Evolutionary conservation across 2,113 vertebrate species (phyloP).

Genomic region (Beaufortia kweichowensis): DNA sequence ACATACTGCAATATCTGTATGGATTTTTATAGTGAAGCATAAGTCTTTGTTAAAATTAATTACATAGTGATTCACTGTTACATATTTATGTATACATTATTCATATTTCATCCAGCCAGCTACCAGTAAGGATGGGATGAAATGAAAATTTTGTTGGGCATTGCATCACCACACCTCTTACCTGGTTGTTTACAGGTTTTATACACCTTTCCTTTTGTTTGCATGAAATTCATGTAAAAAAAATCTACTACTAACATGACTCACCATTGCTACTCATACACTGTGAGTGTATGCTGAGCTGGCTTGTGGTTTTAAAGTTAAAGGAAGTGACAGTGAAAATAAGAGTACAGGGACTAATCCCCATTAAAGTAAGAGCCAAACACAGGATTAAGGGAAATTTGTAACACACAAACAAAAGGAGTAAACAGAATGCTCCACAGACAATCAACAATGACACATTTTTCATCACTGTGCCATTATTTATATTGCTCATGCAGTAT

Average conservation of each 20-base stretch:
- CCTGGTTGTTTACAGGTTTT: background rate
- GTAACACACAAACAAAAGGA: background rate
- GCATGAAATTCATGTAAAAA: background rate
- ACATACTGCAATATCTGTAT: too few relatives aligned
- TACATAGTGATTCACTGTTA: too few relatives aligned
- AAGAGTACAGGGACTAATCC: conserved; percentile 1
- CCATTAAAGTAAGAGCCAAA: background rate
- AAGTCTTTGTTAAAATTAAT: too few relatives aligned
- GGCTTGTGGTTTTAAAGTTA: background rate
- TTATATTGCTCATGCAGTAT: conserved; percentile 14
- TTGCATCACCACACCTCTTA: too few relatives aligned
- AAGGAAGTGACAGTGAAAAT: conserved; percentile 11
- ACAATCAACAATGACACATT: background rate
- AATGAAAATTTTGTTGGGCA: too few relatives aligned
- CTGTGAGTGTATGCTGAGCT: background rate
- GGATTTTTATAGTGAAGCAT: too few relatives aligned
- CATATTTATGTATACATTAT: too few relatives aligned
- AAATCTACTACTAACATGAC: background rate
- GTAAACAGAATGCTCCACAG: background rate
- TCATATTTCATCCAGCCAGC: too few relatives aligned
- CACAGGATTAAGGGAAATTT: conserved; percentile 2
- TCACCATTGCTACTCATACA: conserved; percentile 6
- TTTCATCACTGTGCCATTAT: background rate
- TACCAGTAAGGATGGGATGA: too few relatives aligned
- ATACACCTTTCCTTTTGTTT: background rate